Evolutionary conservation across 2,797 vertebrate genomes (phyloP).

Genomic region (Bovichtus variegatus): DNA sequence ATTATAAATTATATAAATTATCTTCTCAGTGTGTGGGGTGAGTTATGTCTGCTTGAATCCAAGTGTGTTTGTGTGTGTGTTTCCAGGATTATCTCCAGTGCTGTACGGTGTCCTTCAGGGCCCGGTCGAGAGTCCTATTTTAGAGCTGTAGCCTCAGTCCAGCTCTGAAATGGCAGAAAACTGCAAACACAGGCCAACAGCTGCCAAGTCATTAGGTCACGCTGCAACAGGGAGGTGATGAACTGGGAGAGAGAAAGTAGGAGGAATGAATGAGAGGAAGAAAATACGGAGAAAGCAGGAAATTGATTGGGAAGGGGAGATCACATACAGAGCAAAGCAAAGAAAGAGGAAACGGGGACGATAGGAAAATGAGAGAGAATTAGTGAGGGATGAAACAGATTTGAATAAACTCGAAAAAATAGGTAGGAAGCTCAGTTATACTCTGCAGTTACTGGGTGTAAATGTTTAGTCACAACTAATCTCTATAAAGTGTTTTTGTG

Average conservation of each 20-base stretch:
- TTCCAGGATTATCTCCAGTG: conserved; percentile 2
- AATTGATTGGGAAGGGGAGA: background rate
- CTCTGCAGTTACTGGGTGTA: too few relatives aligned
- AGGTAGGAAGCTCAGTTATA: background rate
- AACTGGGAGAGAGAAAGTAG: conserved; percentile 15
- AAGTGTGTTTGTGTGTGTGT: background rate
- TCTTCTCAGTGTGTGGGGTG: background rate
- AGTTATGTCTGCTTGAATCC: background rate
- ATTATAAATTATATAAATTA: too few relatives aligned
- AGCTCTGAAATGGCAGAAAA: conserved; percentile 56
- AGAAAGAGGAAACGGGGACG: background rate
- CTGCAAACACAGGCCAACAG: conserved; percentile 67
- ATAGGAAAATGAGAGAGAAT: too few relatives aligned
- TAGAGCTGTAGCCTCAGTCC: conserved; percentile 23
- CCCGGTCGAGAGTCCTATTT: conserved; percentile 27
- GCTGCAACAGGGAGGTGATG: conserved; percentile 60
- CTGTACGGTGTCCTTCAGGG: conserved; percentile 20
- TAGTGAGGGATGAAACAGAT: background rate
- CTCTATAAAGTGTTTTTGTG: background rate
- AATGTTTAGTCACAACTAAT: background rate
- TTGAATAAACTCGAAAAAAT: background rate
- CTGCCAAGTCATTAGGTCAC: conserved; percentile 74
- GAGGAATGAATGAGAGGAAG: background rate
- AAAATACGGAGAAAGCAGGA: background rate
- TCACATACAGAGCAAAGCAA: conserved; percentile 6